Evolutionary conservation across 1,140 invertebrate species (phyloP).

Genomic region (Trinorchestia longiramus): DNA sequence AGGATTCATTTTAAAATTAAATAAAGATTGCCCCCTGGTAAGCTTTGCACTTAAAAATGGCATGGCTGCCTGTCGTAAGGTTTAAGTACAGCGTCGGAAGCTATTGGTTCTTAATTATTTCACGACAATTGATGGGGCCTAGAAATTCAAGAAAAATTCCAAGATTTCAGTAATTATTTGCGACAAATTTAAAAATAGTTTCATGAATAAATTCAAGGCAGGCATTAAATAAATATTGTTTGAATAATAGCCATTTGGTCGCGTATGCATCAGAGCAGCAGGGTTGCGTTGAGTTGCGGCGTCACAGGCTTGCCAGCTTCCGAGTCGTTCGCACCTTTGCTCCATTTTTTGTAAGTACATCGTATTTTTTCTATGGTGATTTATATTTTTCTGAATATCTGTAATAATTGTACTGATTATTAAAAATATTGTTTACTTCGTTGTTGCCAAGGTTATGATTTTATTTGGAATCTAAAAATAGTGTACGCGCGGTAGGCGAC

Average conservation of each 20-base stretch:
- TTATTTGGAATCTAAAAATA: conserved; percentile 12
- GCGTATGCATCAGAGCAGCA: background rate
- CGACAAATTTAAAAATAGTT: background rate
- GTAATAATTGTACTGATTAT: background rate
- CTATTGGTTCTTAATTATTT: conserved; percentile 13
- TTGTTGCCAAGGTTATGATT: background rate
- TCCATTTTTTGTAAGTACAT: conserved; percentile 29
- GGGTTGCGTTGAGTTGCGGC: conserved; percentile 32
- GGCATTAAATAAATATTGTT: background rate
- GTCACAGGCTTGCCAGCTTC: conserved; percentile 53
- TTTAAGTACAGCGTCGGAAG: conserved; percentile 32
- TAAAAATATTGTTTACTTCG: conserved; percentile 3
- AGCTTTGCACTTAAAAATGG: conserved; percentile 42
- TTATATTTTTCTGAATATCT: conserved; percentile 2
- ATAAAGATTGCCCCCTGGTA: conserved; percentile 12
- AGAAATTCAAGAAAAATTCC: conserved; percentile 19
- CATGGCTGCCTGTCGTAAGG: conserved; percentile 22
- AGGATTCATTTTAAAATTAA: background rate
- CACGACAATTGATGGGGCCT: background rate
- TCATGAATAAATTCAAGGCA: background rate
- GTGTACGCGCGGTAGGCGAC: conserved; percentile 14
- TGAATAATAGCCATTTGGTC: conserved; percentile 32
- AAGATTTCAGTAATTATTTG: background rate
- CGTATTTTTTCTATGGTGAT: background rate
- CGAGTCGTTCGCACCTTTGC: conserved; percentile 41